Conservation (phyloP, 2,888 invertebrate species). For the Coremacera marginata region DNA sequence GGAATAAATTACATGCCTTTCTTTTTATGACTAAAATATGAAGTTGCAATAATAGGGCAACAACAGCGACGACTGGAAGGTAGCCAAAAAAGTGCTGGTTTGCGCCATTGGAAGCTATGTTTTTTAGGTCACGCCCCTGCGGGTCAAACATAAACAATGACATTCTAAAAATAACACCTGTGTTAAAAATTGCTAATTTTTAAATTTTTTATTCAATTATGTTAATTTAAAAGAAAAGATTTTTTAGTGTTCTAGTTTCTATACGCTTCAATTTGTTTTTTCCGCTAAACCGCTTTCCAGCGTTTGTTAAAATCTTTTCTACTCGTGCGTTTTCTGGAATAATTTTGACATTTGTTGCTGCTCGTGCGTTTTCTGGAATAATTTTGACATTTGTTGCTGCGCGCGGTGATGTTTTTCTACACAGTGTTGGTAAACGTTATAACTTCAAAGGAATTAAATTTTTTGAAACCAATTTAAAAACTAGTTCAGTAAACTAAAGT, state of each 20-base stretch:
- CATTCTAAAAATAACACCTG: background rate
- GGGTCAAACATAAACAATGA: background rate
- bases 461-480: no score
- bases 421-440: no score
- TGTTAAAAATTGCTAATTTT: background rate
- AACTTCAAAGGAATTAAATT: no score
- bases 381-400: background rate
- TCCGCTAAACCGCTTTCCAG: slow-evolving; percentile 32
- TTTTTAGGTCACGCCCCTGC: slow-evolving; percentile 43
- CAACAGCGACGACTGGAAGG: background rate
- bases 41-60: no score
- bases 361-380: background rate
- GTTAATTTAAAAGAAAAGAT: background rate
- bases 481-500: no score
- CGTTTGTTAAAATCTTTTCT: no score
- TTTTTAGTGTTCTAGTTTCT: background rate
- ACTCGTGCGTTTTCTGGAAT: background rate
- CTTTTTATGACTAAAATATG: background rate
- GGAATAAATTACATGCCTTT: background rate
- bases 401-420: no score
- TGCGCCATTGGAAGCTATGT: slow-evolving; percentile 38
- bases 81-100: slow-evolving; percentile 4
- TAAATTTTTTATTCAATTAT: background rate
- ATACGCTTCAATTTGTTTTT: background rate
- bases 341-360: no score